Evolutionary conservation across 30 jellyfish, hydroid and myxozoan genomes (phyloP).

Genomic region (Chrysaora quinquecirrha): DNA sequence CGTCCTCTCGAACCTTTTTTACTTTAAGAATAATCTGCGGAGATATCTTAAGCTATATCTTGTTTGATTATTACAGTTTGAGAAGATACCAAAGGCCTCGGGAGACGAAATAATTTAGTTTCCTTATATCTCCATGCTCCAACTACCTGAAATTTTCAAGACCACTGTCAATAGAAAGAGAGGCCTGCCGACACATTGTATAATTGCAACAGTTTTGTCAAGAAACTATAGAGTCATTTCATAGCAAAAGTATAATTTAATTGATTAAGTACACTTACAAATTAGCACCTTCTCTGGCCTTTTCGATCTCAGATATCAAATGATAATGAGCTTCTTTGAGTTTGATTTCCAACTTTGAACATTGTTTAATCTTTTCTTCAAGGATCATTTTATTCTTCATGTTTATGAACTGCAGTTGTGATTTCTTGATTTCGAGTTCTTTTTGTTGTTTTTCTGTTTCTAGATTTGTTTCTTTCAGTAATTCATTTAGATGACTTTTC

Average conservation of each 20-base stretch:
- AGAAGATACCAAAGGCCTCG: too few relatives aligned
- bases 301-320: conserved; percentile 35
- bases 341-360: conserved; percentile 25
- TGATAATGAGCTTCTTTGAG: conserved; percentile 31
- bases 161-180: neutral
- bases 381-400: conserved; percentile 26
- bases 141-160: neutral
- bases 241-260: neutral
- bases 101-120: too few relatives aligned
- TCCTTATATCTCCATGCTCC: neutral
- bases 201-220: neutral
- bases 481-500: conserved; percentile 14
- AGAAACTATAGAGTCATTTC: neutral
- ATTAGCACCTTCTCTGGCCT: conserved; percentile 21
- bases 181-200: neutral
- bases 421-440: conserved; percentile 2
- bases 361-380: conserved; percentile 45
- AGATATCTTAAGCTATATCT: too few relatives aligned
- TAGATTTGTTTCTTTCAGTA: neutral
- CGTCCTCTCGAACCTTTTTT: too few relatives aligned
- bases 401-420: conserved; percentile 45
- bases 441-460: conserved; percentile 26
- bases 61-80: too few relatives aligned
- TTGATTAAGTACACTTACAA: conserved; percentile 23
- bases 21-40: too few relatives aligned